Base-by-base conservation (phyloP, 2,113 vertebrate species). In the Guaruba guarouba region DNA sequence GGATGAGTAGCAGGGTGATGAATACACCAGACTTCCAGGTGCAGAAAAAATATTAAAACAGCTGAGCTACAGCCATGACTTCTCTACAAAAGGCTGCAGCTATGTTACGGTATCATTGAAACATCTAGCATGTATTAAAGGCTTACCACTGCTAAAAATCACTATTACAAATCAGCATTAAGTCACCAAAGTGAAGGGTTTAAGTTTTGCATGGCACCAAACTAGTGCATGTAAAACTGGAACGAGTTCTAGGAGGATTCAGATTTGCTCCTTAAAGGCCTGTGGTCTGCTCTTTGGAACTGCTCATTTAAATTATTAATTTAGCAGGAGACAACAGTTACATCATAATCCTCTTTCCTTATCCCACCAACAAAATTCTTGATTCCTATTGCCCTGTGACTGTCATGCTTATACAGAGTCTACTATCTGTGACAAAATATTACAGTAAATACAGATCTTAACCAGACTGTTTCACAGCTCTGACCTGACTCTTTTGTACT, bases 1-100 rank as follows among this genome's bases (percentile, higher is more conserved):
- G 95, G 86, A 93, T 92, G 82, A 77, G 79, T 95, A 91, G 86
- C 62, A 61, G 94, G 88, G 91, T 95, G 93, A 91, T 91, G 64
- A 82, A 82, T 37, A 81, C 27, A 82, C 13, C 66, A 79, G 63
- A 89, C 22, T 83, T 96, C 28, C 63, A 76, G 37, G 24, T 90
- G 93, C 95, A 86, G 68, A 93, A 74, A 76, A 61, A 44, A 18
- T 66, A 74, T 28, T 31, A 6, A 89, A 92, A 92, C n/a, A 86
- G 88, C 76, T 70, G 76, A 77, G 51, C 76, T 95, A 83, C 46
- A 64, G 35, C 88, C 24, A 31, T 51, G 41, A 77, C 28, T 86
- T 67, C 61, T 83, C 51, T 41, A 3, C 51, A 66, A 52, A 4
- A 57, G 73, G 37, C 61, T 81, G 41, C 59, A 82, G 66, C 14